Evolutionary conservation across 2,797 vertebrate species (phyloP).

Genomic region (Xenopus petersii): DNA sequence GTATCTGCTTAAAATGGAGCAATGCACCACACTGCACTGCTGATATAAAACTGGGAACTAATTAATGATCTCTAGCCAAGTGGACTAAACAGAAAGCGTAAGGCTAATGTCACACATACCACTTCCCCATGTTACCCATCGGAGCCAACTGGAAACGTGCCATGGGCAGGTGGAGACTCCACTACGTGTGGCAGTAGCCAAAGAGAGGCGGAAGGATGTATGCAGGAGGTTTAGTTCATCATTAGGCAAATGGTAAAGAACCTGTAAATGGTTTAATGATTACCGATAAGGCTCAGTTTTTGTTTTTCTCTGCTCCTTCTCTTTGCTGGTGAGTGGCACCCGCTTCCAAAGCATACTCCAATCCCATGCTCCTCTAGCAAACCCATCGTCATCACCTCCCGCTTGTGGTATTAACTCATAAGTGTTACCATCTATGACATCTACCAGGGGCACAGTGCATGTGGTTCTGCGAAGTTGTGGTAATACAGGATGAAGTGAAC

Average conservation of each 20-base stretch:
- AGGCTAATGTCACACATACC: too few species aligned
- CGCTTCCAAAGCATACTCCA: conserved; percentile 99
- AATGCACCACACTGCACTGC: too few species aligned
- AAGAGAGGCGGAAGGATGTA: conserved; percentile 27
- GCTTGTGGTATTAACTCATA: conserved; percentile 86
- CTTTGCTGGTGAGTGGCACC: conserved; percentile 83
- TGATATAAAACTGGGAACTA: too few species aligned
- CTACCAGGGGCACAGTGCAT: conserved; percentile 96
- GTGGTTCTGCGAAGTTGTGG: conserved; percentile 80
- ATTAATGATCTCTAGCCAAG: too few species aligned
- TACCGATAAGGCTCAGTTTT: conserved; percentile 98
- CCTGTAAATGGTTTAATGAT: conserved; percentile 73
- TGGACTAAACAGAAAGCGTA: too few species aligned
- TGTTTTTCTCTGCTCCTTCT: conserved; percentile 88
- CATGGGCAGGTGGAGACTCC: too few species aligned
- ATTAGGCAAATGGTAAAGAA: conserved; percentile 56
- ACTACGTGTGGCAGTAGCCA: too few species aligned
- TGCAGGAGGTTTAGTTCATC: conserved; percentile 60
- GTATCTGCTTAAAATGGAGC: too few species aligned
- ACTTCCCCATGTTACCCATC: too few species aligned
- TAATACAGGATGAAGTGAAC: conserved; percentile 55
- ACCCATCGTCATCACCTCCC: conserved; percentile 92
- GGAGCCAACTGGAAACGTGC: too few species aligned
- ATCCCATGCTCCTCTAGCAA: conserved; percentile 97
- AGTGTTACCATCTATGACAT: conserved; percentile 90